Base-by-base conservation (phyloP, 2,113 vertebrate species). In the Varanus salvator region DNA sequence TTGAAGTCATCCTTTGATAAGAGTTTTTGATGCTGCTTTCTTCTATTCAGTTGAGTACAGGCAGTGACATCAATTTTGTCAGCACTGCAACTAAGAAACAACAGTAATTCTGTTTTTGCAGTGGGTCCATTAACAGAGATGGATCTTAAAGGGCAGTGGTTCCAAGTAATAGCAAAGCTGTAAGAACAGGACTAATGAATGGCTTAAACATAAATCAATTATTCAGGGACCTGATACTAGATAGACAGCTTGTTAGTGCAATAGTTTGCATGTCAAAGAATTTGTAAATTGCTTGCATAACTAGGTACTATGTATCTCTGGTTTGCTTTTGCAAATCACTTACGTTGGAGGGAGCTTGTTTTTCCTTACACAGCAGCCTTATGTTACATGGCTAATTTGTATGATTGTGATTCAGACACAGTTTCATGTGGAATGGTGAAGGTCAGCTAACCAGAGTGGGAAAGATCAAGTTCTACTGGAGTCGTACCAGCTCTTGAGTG, bases 11-110 rank as follows among this genome's bases (percentile, higher is more conserved):
- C n/a, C 19, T 27, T 84, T 84, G 81, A 64, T 14, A 44, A 14
- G 34, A 29, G 66, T 9, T 50, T n/a, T 64, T 50, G 66, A 52
- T 71, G 21, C 64, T 52, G 15, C 25, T 50, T 71, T 52, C 44
- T 34, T 38, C 64, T 3, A 9, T 38, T 17, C 0, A n/a, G 50
- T 9, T 8, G 34, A 7, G 0, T 52, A n/a, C 8, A 1, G 8
- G 17, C 80, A 82, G 54, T 60, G 80, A 64, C 52, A 34, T 60
- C 64, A 27, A 9, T 68, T 38, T 44, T 5, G 44, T 19, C 68
- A n/a, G 29, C 2, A 2, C 69, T 74, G 7, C 19, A 3, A 29
- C 25, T 9, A 52, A 85, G 48, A 31, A 15, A 72, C 66, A 52
- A 48, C 17, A 29, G 66, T 50, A 31, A n/a, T 71, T 31, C 8